phyloP scores from a whole-genome alignment of 2,797 vertebrate genomes.

The Tenualosa thibaudeaui region DNA sequence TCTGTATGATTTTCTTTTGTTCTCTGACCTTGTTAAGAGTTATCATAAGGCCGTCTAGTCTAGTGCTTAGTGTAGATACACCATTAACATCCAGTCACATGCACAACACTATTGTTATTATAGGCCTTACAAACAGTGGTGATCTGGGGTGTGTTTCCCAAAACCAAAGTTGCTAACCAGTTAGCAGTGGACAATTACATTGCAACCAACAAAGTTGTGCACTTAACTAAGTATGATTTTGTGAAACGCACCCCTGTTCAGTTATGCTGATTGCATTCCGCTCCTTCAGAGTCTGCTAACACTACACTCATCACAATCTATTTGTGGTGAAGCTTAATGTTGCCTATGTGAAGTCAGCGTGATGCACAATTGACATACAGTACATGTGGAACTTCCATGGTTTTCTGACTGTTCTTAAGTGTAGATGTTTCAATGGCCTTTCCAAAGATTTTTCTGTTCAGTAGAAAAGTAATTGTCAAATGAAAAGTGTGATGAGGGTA shows the following conservation, averaged over 20 bases:
- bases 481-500: not conserved
- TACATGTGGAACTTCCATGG: not conserved
- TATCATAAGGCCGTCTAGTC: constrained; percentile 9
- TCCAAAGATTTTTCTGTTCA: constrained; percentile 7
- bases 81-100: not conserved
- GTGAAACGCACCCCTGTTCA: not conserved
- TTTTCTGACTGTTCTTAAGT: not conserved
- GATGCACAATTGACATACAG: not conserved
- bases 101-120: not conserved
- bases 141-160: not conserved
- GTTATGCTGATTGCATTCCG: not conserved
- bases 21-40: not conserved
- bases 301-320: not conserved
- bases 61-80: not conserved
- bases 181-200: too few species aligned
- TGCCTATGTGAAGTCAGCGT: not conserved
- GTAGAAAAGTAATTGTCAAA: not conserved
- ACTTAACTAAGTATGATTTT: too few species aligned
- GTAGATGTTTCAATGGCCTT: constrained; percentile 19
- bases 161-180: too few species aligned
- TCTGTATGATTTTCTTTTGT: not conserved
- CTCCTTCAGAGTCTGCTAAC: not conserved
- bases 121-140: not conserved
- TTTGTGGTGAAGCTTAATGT: not conserved
- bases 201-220: too few species aligned